Percentiles rank a stretch among this genome's conserved stretches.
phyloP scores from a whole-genome alignment of 2,888 invertebrate species.

The Cheilosia vernalis region DNA sequence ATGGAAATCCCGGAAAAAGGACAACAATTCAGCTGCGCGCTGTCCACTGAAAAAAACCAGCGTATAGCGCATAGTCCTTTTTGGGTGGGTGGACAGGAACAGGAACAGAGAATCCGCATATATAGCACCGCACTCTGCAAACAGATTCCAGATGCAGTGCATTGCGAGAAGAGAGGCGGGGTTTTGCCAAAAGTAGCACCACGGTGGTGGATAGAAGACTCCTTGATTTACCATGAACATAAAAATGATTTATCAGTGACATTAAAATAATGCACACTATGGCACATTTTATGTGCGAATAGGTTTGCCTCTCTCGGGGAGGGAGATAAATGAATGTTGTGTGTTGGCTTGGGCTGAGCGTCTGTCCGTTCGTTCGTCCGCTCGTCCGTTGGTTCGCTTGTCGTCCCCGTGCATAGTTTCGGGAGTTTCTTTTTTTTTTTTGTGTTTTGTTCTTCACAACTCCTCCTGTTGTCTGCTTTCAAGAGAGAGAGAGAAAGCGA shows the following conservation, averaged over 20 bases:
- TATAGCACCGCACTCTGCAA: slow-evolving; percentile 2
- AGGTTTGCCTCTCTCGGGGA: slow-evolving; percentile 78
- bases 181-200: slow-evolving; percentile 15
- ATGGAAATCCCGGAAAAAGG: slow-evolving; percentile 61
- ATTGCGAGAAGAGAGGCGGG: slow-evolving; percentile 26
- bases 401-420: slow-evolving; percentile 56
- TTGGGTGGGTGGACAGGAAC: slow-evolving; percentile 30
- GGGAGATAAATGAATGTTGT: slow-evolving; percentile 69
- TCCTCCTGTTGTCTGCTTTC: slow-evolving; percentile 37
- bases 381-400: slow-evolving; percentile 25
- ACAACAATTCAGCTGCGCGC: slow-evolving; percentile 71
- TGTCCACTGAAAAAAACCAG: slow-evolving; percentile 65
- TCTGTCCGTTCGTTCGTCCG: slow-evolving; percentile 45
- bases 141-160: slow-evolving; percentile 68
- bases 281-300: slow-evolving; percentile 83
- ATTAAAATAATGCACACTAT: slow-evolving; percentile 83
- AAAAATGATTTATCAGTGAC: slow-evolving; percentile 83
- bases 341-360: slow-evolving; percentile 64
- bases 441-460: slow-evolving; percentile 33
- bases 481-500: slow-evolving; percentile 1
- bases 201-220: slow-evolving; percentile 72
- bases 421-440: slow-evolving; percentile 30
- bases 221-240: slow-evolving; percentile 83
- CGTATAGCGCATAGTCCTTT: slow-evolving; percentile 46
- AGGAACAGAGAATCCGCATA: slow-evolving; percentile 15